These are phyloP conservation scores for Sandelia bainsii DNA, from an alignment of 2,797 vertebrate genomes.

Conservation along the genomic window DNA sequence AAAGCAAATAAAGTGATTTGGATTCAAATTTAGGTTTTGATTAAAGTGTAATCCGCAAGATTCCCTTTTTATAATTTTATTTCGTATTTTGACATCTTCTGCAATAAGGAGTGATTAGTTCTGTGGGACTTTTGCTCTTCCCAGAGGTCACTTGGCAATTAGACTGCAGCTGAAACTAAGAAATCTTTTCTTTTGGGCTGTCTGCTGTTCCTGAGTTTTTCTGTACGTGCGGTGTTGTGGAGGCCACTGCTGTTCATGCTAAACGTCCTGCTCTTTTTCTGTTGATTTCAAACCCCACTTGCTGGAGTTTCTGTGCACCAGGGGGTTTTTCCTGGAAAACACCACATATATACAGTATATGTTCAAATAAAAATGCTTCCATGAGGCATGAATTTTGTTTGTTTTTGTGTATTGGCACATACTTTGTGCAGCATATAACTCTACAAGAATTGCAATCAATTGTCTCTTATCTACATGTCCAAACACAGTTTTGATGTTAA, in stretches of 20 bases:
- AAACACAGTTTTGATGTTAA: conserved; percentile 3
- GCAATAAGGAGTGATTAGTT: conserved; percentile 51
- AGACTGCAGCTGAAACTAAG: conserved; percentile 33
- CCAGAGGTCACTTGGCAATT: conserved; percentile 50
- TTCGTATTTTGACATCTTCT: conserved; percentile 47
- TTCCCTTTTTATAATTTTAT: conserved; percentile 21
- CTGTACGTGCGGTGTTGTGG: neutral
- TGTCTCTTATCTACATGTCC: neutral
- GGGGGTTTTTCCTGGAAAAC: conserved; percentile 9
- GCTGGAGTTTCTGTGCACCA: conserved; percentile 13
- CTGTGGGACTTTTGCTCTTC: conserved; percentile 40
- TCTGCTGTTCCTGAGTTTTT: conserved; percentile 6
- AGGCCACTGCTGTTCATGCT: conserved; percentile 5
- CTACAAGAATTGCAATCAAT: neutral
- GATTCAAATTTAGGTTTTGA: conserved; percentile 40
- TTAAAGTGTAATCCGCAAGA: conserved; percentile 50
- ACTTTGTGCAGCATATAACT: neutral
- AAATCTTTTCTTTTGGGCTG: conserved; percentile 30
- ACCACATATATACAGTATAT: conserved; percentile 5
- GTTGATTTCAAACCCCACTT: conserved; percentile 13
- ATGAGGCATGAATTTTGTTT: neutral
- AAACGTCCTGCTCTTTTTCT: conserved; percentile 15
- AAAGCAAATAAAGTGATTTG: conserved; percentile 51
- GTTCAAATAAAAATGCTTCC: conserved; percentile 10
- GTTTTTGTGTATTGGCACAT: too few relatives aligned